A percentile compares a stretch with the other conserved stretches of the same genome.
phyloP scores from a whole-genome alignment of 2,888 invertebrate species.

The Elysia crispata region DNA sequence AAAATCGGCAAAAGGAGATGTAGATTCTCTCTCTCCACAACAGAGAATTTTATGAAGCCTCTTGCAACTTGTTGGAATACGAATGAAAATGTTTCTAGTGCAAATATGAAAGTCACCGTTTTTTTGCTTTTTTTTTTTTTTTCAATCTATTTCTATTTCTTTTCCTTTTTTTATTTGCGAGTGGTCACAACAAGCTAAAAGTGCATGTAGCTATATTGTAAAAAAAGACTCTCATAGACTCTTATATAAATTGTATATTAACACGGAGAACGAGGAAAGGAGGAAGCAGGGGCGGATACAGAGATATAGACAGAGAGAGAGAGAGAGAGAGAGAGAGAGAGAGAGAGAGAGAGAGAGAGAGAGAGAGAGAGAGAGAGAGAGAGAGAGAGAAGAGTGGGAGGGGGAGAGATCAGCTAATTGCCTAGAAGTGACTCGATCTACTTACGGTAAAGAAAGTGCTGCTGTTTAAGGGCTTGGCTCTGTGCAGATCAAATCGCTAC shows the following conservation, averaged over 20 bases:
- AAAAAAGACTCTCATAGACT: neutral
- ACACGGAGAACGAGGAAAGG: no score
- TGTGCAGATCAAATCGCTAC: no score
- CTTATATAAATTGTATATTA: no score
- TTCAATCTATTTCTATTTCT: neutral
- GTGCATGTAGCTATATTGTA: neutral
- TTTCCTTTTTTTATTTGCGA: neutral
- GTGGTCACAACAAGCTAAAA: neutral
- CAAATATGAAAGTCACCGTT: no score
- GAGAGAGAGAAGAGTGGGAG: neutral
- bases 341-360: conserved; percentile 21
- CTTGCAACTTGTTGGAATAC: no score
- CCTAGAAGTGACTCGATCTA: neutral
- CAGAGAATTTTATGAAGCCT: no score
- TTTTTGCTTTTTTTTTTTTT: neutral
- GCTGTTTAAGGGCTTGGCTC: no score
- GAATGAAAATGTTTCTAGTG: no score
- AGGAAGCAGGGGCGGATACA: neutral
- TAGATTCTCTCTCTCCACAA: no score
- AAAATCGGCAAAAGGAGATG: no score
- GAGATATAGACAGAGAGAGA: conserved; percentile 38
- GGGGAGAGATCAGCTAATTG: neutral
- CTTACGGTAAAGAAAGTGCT: no score
- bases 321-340: conserved; percentile 33
- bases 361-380: conserved; percentile 18